Conservation (phyloP, 92 coral and sea anemone genomes). For the Epizoanthus stellaris region DNA sequence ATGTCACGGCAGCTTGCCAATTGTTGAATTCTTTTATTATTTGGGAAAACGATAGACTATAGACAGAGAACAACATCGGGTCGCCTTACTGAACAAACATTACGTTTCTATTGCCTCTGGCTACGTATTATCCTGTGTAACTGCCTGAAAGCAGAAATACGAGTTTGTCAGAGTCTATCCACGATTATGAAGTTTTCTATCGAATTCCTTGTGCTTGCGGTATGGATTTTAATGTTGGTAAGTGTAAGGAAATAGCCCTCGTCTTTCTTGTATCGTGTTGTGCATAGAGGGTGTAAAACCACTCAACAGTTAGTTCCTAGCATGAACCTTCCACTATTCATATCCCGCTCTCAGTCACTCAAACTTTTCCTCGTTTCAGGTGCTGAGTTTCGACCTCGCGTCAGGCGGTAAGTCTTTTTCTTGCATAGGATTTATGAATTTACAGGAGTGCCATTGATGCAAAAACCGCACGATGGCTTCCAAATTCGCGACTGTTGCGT, state of each 20-base stretch:
- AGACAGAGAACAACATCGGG: neutral
- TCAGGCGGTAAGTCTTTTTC: slow-evolving; percentile 37
- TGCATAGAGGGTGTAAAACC: neutral
- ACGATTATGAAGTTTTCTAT: slow-evolving; percentile 14
- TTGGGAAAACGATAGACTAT: slow-evolving; percentile 1
- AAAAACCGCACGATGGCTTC: neutral
- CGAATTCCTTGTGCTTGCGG: neutral
- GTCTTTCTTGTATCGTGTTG: neutral
- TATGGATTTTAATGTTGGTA: slow-evolving; percentile 13
- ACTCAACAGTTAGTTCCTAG: neutral
- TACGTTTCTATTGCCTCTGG: slow-evolving; percentile 27
- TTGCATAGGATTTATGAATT: neutral
- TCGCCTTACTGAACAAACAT: no score
- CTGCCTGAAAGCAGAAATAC: neutral
- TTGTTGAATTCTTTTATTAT: slow-evolving; percentile 18
- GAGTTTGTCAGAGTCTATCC: slow-evolving; percentile 8
- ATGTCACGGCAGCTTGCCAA: slow-evolving; percentile 46
- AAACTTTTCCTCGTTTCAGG: slow-evolving; percentile 10
- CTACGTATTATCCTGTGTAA: slow-evolving; percentile 1
- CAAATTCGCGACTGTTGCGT: no score
- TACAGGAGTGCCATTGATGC: neutral
- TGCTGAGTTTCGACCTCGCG: neutral
- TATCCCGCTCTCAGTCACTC: neutral
- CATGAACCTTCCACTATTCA: neutral
- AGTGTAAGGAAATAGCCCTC: neutral